Percentiles rank a stretch among this genome's conserved stretches.
Conservation (phyloP, 35 echinoderm and acorn worm species). For the Apostichopus parvimensis region DNA sequence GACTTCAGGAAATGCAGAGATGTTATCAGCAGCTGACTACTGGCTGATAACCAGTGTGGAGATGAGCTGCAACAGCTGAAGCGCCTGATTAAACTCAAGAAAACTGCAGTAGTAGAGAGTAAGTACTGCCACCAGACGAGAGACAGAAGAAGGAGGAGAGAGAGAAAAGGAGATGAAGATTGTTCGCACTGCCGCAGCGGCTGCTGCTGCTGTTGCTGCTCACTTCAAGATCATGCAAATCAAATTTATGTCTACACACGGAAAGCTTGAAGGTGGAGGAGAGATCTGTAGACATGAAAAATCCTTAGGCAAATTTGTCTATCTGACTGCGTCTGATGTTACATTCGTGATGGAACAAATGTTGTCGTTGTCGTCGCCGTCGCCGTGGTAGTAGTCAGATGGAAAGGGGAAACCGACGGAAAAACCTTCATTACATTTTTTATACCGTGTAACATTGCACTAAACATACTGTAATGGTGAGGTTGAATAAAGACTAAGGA, state of each 20-base stretch:
- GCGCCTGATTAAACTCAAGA: not conserved
- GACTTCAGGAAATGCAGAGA: not conserved
- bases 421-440: slow-evolving; percentile 1
- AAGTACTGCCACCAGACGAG: not conserved
- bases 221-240: slow-evolving; percentile 16
- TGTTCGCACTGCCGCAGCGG: too few relatives aligned
- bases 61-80: slow-evolving; percentile 29
- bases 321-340: slow-evolving; percentile 17
- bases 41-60: slow-evolving; percentile 12
- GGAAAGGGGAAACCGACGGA: too few relatives aligned
- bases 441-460: too few relatives aligned
- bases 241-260: slow-evolving; percentile 21
- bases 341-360: slow-evolving; percentile 1
- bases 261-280: slow-evolving; percentile 11
- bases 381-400: not conserved
- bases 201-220: not conserved
- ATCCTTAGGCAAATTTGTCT: slow-evolving; percentile 8
- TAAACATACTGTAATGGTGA: too few relatives aligned
- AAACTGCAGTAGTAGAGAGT: not conserved
- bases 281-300: not conserved
- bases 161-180: not conserved
- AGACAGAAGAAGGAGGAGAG: not conserved
- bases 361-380: not conserved
- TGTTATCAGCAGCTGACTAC: slow-evolving; percentile 21
- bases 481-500: too few relatives aligned